Base-by-base conservation (phyloP, 2,888 invertebrate genomes). In the Synergus japonicus region DNA sequence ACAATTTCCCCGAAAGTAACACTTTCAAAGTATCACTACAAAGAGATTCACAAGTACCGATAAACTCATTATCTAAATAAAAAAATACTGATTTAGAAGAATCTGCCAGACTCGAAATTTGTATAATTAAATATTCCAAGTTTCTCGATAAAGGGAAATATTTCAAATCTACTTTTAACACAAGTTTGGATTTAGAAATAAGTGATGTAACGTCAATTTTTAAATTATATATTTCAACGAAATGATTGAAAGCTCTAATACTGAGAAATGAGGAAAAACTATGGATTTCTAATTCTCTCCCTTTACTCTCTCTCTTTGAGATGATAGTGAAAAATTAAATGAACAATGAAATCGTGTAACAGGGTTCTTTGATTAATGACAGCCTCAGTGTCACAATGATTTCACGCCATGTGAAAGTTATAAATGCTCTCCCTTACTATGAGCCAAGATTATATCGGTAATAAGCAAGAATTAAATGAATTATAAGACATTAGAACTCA, bases 341-440 rank as follows among this genome's bases (percentile, higher is more conserved):
- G 37, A 73, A 49, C 37, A 54, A 73, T 54, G 73, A 9, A 73
- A 37, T 10, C 49, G 15, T 15, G 13, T 22, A 69, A 44, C 15
- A 7, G 7, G 15, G 15, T 8, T 3, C 29, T 54, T 41, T 73
- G 69, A 73, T 73, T 54, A 73, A 73, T 73, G 54, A n/a, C 54
- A 37, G 54, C 41, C 37, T 54, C 73, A 73, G 54, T 73, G 73
- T 73, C 73, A 73, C 15, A 37, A 49, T 10, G 73, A 73, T 73
- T 73, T 73, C 73, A 73, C 54, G 73, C 73, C 54, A 73, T 54
- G 54, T 73, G 73, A 73, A 73, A 54, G 54, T 54, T 73, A 73
- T 73, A 49, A 73, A 73, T 73, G 73, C 37, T 58, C 41, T 54
- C 37, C 15, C 73, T 49, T 41, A 37, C 54, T 73, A 54, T 58